Percentiles rank a stretch among this genome's conserved stretches.
These are phyloP conservation scores for Ichneumon xanthorius DNA, from an alignment of 2,888 invertebrate genomes.

Conservation along the genomic window DNA sequence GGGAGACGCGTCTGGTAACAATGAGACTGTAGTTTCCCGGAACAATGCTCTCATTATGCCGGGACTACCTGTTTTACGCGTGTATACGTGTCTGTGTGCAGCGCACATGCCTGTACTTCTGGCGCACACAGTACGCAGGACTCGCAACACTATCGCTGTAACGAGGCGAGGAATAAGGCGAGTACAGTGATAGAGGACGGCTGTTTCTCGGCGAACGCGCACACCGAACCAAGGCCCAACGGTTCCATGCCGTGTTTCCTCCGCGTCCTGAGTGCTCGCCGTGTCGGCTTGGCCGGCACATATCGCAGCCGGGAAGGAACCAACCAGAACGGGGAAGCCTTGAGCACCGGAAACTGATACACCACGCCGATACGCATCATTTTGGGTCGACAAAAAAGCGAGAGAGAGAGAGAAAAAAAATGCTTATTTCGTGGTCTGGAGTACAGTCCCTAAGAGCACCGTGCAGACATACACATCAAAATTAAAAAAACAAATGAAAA, in stretches of 20 bases:
- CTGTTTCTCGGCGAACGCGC: slow-evolving; percentile 42
- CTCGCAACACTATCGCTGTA: background rate
- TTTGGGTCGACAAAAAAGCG: background rate
- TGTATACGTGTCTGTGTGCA: slow-evolving; percentile 53
- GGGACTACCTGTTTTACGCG: slow-evolving; percentile 59
- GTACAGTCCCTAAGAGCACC: too few relatives aligned
- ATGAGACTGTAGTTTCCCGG: slow-evolving; percentile 82
- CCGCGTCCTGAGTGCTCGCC: background rate
- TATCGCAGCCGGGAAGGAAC: background rate
- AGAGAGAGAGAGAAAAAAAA: too few relatives aligned
- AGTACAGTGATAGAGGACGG: slow-evolving; percentile 14
- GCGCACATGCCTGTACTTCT: slow-evolving; percentile 74
- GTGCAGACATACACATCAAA: too few relatives aligned
- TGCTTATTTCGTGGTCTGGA: too few relatives aligned
- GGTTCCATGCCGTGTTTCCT: slow-evolving; percentile 19
- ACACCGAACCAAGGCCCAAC: slow-evolving; percentile 4
- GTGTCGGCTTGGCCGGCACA: background rate
- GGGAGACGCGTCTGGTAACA: slow-evolving; percentile 79
- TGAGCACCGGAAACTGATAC: slow-evolving; percentile 6
- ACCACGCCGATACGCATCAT: background rate
- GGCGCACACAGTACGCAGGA: slow-evolving; percentile 34
- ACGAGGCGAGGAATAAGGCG: background rate
- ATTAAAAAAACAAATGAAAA: too few relatives aligned
- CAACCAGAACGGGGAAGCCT: slow-evolving; percentile 15
- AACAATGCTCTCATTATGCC: slow-evolving; percentile 83